These are phyloP conservation scores for Atethmia centrago DNA, from an alignment of 2,888 invertebrate genomes.

Conservation along the genomic window DNA sequence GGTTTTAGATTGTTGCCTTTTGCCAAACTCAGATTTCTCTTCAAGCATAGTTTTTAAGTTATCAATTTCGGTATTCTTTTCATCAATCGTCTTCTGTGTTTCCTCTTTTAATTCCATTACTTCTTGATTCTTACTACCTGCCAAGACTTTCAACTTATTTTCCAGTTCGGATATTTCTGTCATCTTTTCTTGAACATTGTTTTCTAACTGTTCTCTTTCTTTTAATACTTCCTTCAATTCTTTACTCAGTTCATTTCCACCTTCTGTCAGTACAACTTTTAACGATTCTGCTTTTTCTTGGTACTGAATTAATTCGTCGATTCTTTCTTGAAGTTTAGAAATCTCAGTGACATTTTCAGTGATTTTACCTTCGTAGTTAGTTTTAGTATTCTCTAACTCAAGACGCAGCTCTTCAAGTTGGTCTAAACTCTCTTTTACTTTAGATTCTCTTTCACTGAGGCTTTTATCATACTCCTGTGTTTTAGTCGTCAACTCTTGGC, in stretches of 20 bases:
- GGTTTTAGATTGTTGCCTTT: slow-evolving; percentile 67
- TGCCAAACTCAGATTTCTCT: slow-evolving; percentile 68
- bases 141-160: slow-evolving; percentile 67
- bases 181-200: slow-evolving; percentile 65
- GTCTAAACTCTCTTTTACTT: slow-evolving; percentile 74
- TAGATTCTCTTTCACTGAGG: slow-evolving; percentile 74
- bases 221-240: slow-evolving; percentile 61
- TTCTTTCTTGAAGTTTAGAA: slow-evolving; percentile 67
- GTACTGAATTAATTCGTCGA: slow-evolving; percentile 67
- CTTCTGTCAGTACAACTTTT: slow-evolving; percentile 61
- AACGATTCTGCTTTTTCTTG: slow-evolving; percentile 61
- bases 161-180: slow-evolving; percentile 65
- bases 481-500: slow-evolving; percentile 71
- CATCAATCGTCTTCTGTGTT: slow-evolving; percentile 57
- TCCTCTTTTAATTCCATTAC: slow-evolving; percentile 68
- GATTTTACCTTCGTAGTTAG: slow-evolving; percentile 66
- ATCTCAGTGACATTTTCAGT: slow-evolving; percentile 68
- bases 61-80: slow-evolving; percentile 70
- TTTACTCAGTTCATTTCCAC: slow-evolving; percentile 63
- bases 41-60: slow-evolving; percentile 67
- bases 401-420: slow-evolving; percentile 70
- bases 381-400: slow-evolving; percentile 71
- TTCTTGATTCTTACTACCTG: slow-evolving; percentile 67
- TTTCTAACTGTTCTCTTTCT: slow-evolving; percentile 61
- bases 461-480: slow-evolving; percentile 72